Conservation (phyloP, 2,888 invertebrate species). For the Galerucella calmariensis region DNA sequence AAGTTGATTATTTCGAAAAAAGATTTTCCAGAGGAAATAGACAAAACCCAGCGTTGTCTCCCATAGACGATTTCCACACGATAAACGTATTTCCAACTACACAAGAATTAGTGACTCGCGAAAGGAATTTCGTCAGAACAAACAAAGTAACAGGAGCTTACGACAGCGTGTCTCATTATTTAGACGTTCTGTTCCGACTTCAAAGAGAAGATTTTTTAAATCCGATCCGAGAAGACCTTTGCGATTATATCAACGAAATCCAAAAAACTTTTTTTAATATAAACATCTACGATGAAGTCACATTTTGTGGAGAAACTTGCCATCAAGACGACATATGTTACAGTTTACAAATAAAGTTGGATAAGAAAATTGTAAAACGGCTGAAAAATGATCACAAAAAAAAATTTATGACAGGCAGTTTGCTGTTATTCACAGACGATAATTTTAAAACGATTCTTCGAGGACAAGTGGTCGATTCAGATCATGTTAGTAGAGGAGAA, state of each 20-base stretch:
- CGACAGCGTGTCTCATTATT: slow-evolving; percentile 74
- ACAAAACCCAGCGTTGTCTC: background rate
- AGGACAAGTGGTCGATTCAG: slow-evolving; percentile 7
- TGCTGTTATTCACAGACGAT: slow-evolving; percentile 18
- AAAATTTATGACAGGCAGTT: slow-evolving; percentile 19
- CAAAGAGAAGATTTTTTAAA: slow-evolving; percentile 83
- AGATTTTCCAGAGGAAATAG: background rate
- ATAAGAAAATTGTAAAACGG: slow-evolving; percentile 11
- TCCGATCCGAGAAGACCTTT: slow-evolving; percentile 76
- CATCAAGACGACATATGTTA: slow-evolving; percentile 22
- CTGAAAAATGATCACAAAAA: slow-evolving; percentile 5
- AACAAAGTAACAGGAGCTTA: slow-evolving; percentile 75
- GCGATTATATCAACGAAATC: slow-evolving; percentile 45
- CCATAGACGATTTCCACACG: slow-evolving; percentile 6
- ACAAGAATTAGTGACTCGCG: slow-evolving; percentile 58
- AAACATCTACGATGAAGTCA: slow-evolving; percentile 44
- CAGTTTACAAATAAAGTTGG: background rate
- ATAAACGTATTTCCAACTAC: slow-evolving; percentile 43
- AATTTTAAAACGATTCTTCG: slow-evolving; percentile 15
- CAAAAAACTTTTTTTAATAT: slow-evolving; percentile 43
- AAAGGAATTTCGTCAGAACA: slow-evolving; percentile 66
- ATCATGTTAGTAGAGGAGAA: slow-evolving; percentile 65
- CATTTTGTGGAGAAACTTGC: slow-evolving; percentile 5
- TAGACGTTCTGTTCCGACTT: slow-evolving; percentile 82
- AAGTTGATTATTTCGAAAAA: background rate